Percentiles rank a stretch among this genome's conserved stretches.
phyloP scores from a whole-genome alignment of 2,888 invertebrate species.

The Conomelus anceps region DNA sequence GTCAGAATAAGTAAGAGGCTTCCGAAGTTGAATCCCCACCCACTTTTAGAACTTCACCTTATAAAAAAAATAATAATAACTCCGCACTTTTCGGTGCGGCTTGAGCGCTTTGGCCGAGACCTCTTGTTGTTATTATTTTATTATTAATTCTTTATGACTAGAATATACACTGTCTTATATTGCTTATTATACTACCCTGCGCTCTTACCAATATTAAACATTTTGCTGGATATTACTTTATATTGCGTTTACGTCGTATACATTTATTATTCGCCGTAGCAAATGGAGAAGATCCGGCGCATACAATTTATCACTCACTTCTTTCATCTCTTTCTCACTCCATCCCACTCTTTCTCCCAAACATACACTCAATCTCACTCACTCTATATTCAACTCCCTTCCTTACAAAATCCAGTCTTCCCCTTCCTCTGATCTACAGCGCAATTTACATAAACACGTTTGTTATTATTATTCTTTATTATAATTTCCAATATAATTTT shows the following conservation, averaged over 20 bases:
- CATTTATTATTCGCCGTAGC: neutral
- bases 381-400: too few species aligned
- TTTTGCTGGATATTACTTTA: neutral
- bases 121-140: slow-evolving; percentile 10
- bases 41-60: neutral
- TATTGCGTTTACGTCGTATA: slow-evolving; percentile 2
- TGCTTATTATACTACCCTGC: neutral
- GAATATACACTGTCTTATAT: slow-evolving; percentile 5
- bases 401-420: neutral
- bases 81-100: neutral
- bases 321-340: neutral
- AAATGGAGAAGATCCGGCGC: neutral
- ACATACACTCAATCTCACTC: neutral
- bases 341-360: neutral
- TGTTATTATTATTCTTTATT: neutral
- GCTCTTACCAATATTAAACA: slow-evolving; percentile 11
- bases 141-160: slow-evolving; percentile 12
- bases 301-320: neutral
- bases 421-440: neutral
- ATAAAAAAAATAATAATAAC: neutral
- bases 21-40: neutral
- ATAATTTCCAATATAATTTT: neutral
- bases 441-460: neutral
- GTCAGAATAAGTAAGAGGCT: neutral
- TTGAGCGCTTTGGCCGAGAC: neutral